phyloP scores from a whole-genome alignment of 2,113 vertebrate genomes.

The Cebidichthys violaceus region DNA sequence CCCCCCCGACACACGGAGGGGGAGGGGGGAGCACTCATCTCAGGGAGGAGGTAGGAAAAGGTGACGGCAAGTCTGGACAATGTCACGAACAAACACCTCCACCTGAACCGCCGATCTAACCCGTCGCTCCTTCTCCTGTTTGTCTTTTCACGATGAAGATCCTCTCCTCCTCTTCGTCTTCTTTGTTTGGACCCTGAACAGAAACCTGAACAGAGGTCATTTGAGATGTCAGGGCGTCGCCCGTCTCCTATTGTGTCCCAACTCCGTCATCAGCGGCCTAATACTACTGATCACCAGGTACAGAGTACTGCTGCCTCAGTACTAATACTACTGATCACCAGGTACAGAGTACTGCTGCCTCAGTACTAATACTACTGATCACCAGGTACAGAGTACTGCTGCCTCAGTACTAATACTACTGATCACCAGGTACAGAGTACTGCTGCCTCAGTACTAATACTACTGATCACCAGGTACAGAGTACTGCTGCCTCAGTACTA shows the following conservation, averaged over 20 bases:
- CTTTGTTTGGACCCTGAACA: not conserved
- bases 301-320: no score
- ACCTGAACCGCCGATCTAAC: not conserved
- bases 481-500: no score
- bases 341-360: no score
- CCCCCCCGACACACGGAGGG: conserved; percentile 25
- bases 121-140: no score
- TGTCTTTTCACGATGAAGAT: not conserved
- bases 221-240: conserved; percentile 71
- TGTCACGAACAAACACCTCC: not conserved
- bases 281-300: not conserved
- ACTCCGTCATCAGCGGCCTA: conserved; percentile 64
- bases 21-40: not conserved
- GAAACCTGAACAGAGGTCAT: conserved; percentile 77
- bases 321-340: conserved; percentile 14
- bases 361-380: no score
- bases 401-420: no score
- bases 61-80: not conserved
- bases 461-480: no score
- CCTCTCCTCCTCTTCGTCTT: not conserved
- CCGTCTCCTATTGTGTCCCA: conserved; percentile 62
- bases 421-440: no score
- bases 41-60: not conserved
- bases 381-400: no score
- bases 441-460: no score